Base-by-base conservation (phyloP, 2,797 vertebrate genomes). In the Cottoperca gobio region DNA sequence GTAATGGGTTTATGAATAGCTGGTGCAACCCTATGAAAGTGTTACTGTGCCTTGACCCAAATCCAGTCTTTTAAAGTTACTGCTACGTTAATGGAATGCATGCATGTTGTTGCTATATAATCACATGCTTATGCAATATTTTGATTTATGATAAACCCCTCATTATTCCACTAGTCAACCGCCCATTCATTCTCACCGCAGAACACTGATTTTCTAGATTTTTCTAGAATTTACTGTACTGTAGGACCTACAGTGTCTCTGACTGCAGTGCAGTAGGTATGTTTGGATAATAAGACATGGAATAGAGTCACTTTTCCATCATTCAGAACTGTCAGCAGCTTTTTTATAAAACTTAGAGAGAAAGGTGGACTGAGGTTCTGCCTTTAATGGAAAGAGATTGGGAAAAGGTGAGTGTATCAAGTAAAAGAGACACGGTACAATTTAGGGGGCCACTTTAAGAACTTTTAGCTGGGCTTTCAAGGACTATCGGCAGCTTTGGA, bases 391-490 rank as follows among this genome's bases (percentile, higher is more conserved):
- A 70, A 69, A 26, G 26, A 61, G n/a, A 77, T 53, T 64, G 53
- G 19, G 31, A 58, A 74, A 63, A 65, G 35, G 63, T 67, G 61
- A 69, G 42, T 40, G 39, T 78, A 52, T 68, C 6, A 24, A 60
- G 54, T 33, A 55, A 61, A 70, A 58, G 28, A 70, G 37, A 86
- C 76, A 64, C 17, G 16, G 39, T 19, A 53, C 68, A 68, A 66
- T 80, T 81, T 54, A 40, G 24, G 17, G 39, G 46, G 65, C 73
- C 65, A 67, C 73, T 78, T 77, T 64, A 50, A 59, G 16, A 80
- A 80, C 59, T 78, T 86, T 53, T 59, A 72, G 19, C 21, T 2
- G n/a, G 23, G n/a, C 28, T 82, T 79, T 86, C 17, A 81, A 31
- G 70, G 57, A 62, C 63, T 40, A 49, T 24, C 6, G 23, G 35